Evolutionary conservation across 2,113 vertebrate species (phyloP).

Genomic region (Picathartes gymnocephalus): DNA sequence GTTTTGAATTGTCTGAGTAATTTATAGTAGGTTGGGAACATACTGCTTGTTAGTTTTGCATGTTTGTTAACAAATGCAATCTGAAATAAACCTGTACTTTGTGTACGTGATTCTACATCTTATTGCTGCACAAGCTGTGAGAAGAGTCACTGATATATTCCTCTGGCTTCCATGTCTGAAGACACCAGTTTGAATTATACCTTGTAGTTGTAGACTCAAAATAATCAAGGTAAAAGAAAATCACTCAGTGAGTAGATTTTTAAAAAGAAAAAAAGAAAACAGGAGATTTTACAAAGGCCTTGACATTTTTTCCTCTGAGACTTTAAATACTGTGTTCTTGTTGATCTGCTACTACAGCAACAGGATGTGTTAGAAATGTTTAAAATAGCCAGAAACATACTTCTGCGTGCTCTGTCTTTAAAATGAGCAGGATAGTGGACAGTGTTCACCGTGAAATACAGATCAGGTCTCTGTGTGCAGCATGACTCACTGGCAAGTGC

Average conservation of each 20-base stretch:
- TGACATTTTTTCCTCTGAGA: neutral
- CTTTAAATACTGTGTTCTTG: neutral
- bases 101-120: neutral
- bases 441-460: neutral
- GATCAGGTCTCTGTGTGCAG: neutral
- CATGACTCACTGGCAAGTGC: neutral
- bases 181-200: neutral
- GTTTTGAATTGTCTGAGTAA: constrained; percentile 24
- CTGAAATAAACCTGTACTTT: neutral
- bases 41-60: neutral
- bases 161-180: neutral
- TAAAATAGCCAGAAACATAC: neutral
- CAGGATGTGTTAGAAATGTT: neutral
- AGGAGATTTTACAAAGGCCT: neutral
- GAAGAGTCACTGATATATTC: neutral
- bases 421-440: neutral
- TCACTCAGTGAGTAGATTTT: neutral
- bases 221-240: neutral
- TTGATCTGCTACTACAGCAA: neutral
- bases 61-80: neutral
- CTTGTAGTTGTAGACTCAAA: neutral
- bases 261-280: neutral
- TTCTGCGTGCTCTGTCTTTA: neutral
- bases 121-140: neutral
- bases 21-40: neutral